phyloP scores from a whole-genome alignment of 2,888 invertebrate genomes.

The Melolontha melolontha region DNA sequence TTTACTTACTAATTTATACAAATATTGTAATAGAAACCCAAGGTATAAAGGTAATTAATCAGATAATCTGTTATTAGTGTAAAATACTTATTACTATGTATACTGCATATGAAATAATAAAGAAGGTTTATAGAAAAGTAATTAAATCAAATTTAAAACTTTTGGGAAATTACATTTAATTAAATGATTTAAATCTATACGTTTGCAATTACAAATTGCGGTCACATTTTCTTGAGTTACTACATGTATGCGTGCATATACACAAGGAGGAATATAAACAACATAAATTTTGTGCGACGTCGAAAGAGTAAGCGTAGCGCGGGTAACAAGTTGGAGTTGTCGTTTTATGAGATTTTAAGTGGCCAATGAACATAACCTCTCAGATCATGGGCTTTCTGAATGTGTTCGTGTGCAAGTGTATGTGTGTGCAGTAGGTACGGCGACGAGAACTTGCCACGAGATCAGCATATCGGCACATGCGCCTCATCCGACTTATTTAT shows the following conservation, averaged over 20 bases:
- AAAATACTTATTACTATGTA: too few relatives aligned
- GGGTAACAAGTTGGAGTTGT: slow-evolving; percentile 46
- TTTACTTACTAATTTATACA: too few relatives aligned
- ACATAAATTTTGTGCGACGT: slow-evolving; percentile 35
- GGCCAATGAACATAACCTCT: slow-evolving; percentile 55
- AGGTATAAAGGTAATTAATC: too few relatives aligned
- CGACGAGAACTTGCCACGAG: slow-evolving; percentile 21
- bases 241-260: slow-evolving; percentile 13
- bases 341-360: slow-evolving; percentile 59
- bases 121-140: background rate
- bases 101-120: too few relatives aligned
- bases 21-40: too few relatives aligned
- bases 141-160: slow-evolving; percentile 9
- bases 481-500: slow-evolving; percentile 59
- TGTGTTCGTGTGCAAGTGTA: slow-evolving; percentile 16
- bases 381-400: slow-evolving; percentile 54
- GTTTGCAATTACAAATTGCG: slow-evolving; percentile 23
- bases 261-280: slow-evolving; percentile 31
- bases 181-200: slow-evolving; percentile 23
- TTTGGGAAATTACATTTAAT: slow-evolving; percentile 7
- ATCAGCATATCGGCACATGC: slow-evolving; percentile 56
- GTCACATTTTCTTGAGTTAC: slow-evolving; percentile 13
- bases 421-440: background rate
- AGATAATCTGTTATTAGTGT: too few relatives aligned
- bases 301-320: slow-evolving; percentile 30